Percentiles rank a stretch among this genome's conserved stretches.
Evolutionary conservation across 1,140 invertebrate species (phyloP).

Genomic region (Bombus superbus): DNA sequence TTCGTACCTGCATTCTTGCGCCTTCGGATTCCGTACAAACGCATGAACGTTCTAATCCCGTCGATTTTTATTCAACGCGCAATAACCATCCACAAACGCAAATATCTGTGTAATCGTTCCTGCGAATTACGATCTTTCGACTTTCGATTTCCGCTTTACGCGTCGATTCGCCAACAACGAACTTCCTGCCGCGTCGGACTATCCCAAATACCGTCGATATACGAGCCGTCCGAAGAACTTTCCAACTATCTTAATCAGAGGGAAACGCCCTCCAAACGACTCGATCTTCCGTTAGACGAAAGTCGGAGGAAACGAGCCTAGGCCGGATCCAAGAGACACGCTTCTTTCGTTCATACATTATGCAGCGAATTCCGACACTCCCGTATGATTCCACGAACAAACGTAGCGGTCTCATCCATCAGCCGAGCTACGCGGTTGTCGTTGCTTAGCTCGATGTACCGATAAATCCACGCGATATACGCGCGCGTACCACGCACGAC

Average conservation of each 20-base stretch:
- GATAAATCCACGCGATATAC: constrained; percentile 26
- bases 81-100: neutral
- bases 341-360: constrained; percentile 34
- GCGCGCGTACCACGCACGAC: neutral
- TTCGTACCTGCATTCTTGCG: no score
- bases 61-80: neutral
- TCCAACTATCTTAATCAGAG: constrained; percentile 39
- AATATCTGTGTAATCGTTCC: neutral
- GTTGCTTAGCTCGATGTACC: constrained; percentile 20
- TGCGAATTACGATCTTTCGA: neutral
- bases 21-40: no score
- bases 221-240: neutral
- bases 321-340: neutral
- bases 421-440: constrained; percentile 10
- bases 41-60: no score
- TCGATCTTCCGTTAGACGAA: constrained; percentile 22
- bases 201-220: neutral
- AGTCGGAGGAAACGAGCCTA: constrained; percentile 15
- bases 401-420: constrained; percentile 21
- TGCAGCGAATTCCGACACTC: constrained; percentile 41
- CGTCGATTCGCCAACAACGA: no score
- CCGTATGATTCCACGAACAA: constrained; percentile 10
- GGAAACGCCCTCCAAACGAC: constrained; percentile 3
- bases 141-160: neutral
- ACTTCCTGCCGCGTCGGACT: no score